Base-by-base conservation (phyloP, 2,113 vertebrate genomes). In the Colistium nudipinnis region DNA sequence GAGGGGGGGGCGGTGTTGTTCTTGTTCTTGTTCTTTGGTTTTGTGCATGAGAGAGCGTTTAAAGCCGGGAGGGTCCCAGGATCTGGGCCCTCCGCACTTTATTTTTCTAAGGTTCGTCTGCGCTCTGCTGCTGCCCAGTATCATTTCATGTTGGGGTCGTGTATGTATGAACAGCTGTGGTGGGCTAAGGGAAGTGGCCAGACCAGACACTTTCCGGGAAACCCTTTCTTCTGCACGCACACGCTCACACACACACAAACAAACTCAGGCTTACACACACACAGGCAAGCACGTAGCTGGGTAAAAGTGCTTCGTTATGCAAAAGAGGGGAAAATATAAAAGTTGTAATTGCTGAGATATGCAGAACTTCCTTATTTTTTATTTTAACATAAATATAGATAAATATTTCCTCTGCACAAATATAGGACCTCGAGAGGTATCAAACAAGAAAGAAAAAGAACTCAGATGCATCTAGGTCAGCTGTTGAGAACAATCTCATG, bases 121-220 rank as follows among this genome's bases (percentile, higher is more conserved):
- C 30, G 44, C 86, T 78, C 78, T 71, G n/a, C n/a, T n/a, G n/a
- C n/a, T n/a, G 51, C 62, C 71, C 70, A 77, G 65, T 80, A 82
- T 90, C 87, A 78, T 76, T 83, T 82, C 62, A 70, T 68, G 73
- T 87, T 87, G 76, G 63, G 12, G 38, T 79, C 72, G 81, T 90
- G 86, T 91, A 81, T 90, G 86, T 91, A 81, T 90, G 83, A 78
- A 90, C 90, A 91, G 89, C 87, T 91, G 89, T 68, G 64, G 64
- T 14, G 67, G 45, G 35, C 52, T 14, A 72, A 78, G 56, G 70
- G 39, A 81, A 87, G 60, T 76, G 66, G 75, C 62, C 61, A 72
- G 33, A 20, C 36, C 49, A 80, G 81, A 78, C 76, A 22, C 72
- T 82, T 88, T 81, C 70, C 35, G 54, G 68, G 41, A 68, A 87